These are phyloP conservation scores for Nothobranchius furzeri DNA, from an alignment of 2,113 vertebrate species.

Conservation along the genomic window DNA sequence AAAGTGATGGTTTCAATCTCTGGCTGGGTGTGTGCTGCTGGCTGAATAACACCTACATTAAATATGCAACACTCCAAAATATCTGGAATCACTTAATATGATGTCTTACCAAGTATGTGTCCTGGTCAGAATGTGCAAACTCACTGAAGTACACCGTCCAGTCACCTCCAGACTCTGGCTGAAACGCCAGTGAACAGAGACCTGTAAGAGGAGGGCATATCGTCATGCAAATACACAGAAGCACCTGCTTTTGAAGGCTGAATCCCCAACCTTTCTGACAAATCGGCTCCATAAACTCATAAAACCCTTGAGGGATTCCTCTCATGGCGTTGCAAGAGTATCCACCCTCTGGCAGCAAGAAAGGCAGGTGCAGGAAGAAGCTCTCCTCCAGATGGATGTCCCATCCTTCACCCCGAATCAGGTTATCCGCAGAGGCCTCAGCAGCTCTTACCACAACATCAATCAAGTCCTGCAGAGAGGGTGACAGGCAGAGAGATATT, in stretches of 20 bases:
- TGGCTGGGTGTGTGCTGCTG: conserved; percentile 83
- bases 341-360: conserved; percentile 92
- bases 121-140: conserved; percentile 75
- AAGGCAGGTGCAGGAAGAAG: conserved; percentile 89
- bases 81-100: not conserved
- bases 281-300: conserved; percentile 90
- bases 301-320: conserved; percentile 88
- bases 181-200: conserved; percentile 84
- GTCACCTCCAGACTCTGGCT: conserved; percentile 80
- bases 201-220: conserved; percentile 68
- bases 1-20: conserved; percentile 86
- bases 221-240: not conserved
- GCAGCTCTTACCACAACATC: conserved; percentile 85
- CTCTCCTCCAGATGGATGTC: conserved; percentile 88
- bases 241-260: not conserved
- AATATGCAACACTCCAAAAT: not conserved
- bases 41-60: conserved; percentile 13
- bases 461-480: conserved; percentile 83
- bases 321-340: conserved; percentile 89
- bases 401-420: conserved; percentile 85
- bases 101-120: conserved; percentile 75
- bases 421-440: conserved; percentile 83
- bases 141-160: conserved; percentile 89
- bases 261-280: conserved; percentile 84
- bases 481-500: conserved; percentile 15